Evolutionary conservation across 2,113 vertebrate genomes (phyloP), one percentile per base, ranked within the genome.

Genomic region (Brachirus orientalis): DNA sequence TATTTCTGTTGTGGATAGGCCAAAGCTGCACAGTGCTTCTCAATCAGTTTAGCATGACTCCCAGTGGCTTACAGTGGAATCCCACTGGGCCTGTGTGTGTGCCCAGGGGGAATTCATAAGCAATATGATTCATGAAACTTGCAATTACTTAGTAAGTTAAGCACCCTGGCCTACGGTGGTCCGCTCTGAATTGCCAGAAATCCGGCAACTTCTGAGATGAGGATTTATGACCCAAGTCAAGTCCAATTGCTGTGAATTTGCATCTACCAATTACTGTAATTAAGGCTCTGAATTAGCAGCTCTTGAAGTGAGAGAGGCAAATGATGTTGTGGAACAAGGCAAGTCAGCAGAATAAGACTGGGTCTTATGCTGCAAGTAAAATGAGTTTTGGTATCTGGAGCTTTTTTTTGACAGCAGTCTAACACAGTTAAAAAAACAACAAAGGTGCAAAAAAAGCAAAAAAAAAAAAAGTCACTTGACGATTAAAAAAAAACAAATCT

Each of bases 211-310:
- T 90, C 87, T 90, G 86, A 90, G 68, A 78, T 64, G 83, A 82
- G 74, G 88, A 93, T 94, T 93, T 94, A 93, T 90, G 84, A 85
- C 86, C 77, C 83, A 67, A 90, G 91, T 93, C 93, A 92, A 80
- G 65, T 91, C 83, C 90, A 92, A 93, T 90, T 92, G 84, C 80
- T 76, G 80, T 87, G 91, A 91, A 93, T 92, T 91, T 91, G 88
- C 90, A 91, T 90, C 88, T 78, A 80, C 80, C 89, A 91, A 93
- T 92, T 89, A 92, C 54, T 72, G 86, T 86, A 92, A 92, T 92
- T 90, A 91, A 84, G 80, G 84, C 60, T 80, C 37, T 16, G 79
- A 86, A 90, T 86, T 80, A 83, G 58, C 80, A 82, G 88, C 66
- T 75, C 56, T 68, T 11, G 18, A 62, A 82, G 59, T 37, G 63